A percentile compares a stretch with the other conserved stretches of the same genome.
Evolutionary conservation across 2,797 vertebrate genomes (phyloP).

Genomic region (Gambelia wislizenii): DNA sequence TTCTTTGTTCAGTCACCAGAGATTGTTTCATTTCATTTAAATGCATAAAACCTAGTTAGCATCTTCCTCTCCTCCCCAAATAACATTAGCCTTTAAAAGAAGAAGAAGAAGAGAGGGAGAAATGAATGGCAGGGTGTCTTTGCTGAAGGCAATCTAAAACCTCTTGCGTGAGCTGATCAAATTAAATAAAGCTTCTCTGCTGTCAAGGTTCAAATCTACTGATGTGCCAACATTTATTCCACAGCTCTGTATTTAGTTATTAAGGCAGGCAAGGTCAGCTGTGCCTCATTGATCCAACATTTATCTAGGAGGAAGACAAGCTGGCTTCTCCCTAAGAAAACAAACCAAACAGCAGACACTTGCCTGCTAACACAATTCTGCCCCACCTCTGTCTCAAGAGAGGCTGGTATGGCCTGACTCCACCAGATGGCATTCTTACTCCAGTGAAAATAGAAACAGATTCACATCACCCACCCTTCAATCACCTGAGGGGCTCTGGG

Average conservation of each 20-base stretch:
- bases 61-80: conserved; percentile 56
- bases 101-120: background rate
- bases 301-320: conserved; percentile 60
- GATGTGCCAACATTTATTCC: conserved; percentile 68
- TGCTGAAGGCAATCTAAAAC: conserved; percentile 70
- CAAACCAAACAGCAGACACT: background rate
- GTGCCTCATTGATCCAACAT: conserved; percentile 63
- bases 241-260: conserved; percentile 65
- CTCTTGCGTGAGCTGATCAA: conserved; percentile 69
- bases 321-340: conserved; percentile 28
- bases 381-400: conserved; percentile 2
- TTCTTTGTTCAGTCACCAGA: conserved; percentile 40
- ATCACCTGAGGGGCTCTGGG: background rate
- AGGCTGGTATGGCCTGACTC: conserved; percentile 41
- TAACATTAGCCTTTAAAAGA: conserved; percentile 63
- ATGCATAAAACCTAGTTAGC: conserved; percentile 62
- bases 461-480: background rate
- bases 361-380: background rate
- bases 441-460: conserved; percentile 3
- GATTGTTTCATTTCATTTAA: conserved; percentile 68
- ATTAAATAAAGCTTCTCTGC: conserved; percentile 73
- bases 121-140: conserved; percentile 61
- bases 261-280: conserved; percentile 67
- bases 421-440: conserved; percentile 77
- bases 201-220: conserved; percentile 68